Evolutionary conservation across 1,140 invertebrate species (phyloP), one percentile per base, ranked within the genome.

Genomic region (Aphelinus atriplicis): DNA sequence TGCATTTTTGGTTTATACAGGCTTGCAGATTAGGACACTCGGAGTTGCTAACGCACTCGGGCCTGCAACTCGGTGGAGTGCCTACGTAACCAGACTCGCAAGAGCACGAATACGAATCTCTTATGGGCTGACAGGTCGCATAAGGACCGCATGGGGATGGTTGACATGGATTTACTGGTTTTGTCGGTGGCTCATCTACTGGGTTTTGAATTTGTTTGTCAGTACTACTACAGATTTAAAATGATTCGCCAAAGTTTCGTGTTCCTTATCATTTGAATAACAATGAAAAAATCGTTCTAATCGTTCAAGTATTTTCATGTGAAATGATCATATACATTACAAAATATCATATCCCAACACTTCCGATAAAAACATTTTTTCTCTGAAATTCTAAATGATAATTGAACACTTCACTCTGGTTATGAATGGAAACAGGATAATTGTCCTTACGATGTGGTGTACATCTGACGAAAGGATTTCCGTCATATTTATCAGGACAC

Each of bases 131-230:
- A 81, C 93, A 95, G 79, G 90, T 87, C 1, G 93, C 79, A 81
- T 94, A 92, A 0, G 91, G 89, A 9, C 93, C 93, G 81, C 93
- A 95, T 9, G 93, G 90, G 45, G 90, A 92, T 55, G 92, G 92
- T 71, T 90, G 79, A 83, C 91, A 92, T 51, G 89, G 89, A 82
- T 90, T 76, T 71, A 71, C 87, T 74, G 73, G 71, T 76, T 75
- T 57, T 73, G 58, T 55, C 60, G 58, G 48, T 77, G 70, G 55
- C 47, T 77, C 26, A 26, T 26, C 26, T 26, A 26, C 26, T 26
- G 26, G 26, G 26, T 26, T 26, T 26, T 26, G 26, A 26, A 26
- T 26, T 26, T 26, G 26, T 26, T 26, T 26, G 26, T 26, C 26
- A 26, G 0, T 26, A 26, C 26, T 26, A 26, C 26, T 26, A 26